Base-by-base conservation (phyloP, 2,888 invertebrate genomes). In the Pycnomerus fuliginosus region DNA sequence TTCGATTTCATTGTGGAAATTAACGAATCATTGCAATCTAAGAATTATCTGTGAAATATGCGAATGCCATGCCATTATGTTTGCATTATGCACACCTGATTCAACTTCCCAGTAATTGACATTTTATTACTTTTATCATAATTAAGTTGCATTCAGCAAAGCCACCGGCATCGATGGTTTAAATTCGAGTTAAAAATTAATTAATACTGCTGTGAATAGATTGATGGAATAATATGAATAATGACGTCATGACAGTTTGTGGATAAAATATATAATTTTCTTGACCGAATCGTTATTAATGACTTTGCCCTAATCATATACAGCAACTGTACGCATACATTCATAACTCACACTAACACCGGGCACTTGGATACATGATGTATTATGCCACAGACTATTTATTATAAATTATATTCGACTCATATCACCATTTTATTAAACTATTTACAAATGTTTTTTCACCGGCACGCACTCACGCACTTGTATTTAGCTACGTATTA, bases 221-320 rank as follows among this genome's bases (percentile, higher is more conserved):
- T 54, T 48, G 55, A 61, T 59, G 61, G 42, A 43, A 43, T 31
- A 31, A 36, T 14, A 66, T 67, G 66, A 69, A 56, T 65, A 64
- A 69, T 67, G 64, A 67, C 61, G 61, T 64, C 61, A 64, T 65
- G 68, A 69, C 68, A 69, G 67, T 67, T 64, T 65, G 66, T 62
- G 67, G 64, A 61, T 66, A 61, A 68, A 68, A 68, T 67, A 64
- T 66, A 64, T 68, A 67, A 68, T 69, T 67, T 68, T 64, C 65
- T 63, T 63, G 64, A 65, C 68, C 69, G 60, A 65, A 66, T 59
- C 60, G 59, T 67, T 65, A 69, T 68, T 69, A 69, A 69, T 68
- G 67, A 66, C 63, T 55, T 52, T 50, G 56, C 50, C 59, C 60
- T 66, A 65, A 67, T 62, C 62, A 64, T 61, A 63, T 59, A 63